These are phyloP conservation scores for roundworm (Caenorhabditis elegans) DNA, from an alignment of 1,140 invertebrate genomes.

Conservation along the genomic window DNA sequence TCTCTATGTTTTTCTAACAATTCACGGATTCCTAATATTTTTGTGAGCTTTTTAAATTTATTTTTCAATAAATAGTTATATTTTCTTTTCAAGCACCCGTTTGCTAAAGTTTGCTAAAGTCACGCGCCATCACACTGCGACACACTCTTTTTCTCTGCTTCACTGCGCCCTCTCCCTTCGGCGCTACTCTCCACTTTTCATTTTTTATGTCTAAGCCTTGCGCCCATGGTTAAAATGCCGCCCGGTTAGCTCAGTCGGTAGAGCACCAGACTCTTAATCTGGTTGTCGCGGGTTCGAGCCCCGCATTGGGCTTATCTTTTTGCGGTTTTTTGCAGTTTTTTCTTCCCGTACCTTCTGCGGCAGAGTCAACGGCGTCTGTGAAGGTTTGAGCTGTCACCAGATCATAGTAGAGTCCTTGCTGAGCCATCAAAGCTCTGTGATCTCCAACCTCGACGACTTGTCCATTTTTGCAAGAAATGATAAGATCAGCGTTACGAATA, in stretches of 20 bases:
- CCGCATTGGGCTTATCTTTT: constrained; percentile 60
- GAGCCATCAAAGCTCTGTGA: constrained; percentile 69
- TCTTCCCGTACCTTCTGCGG: not conserved
- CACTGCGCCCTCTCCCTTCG: too few species aligned
- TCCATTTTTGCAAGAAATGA: constrained; percentile 47
- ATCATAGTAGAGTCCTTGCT: constrained; percentile 67
- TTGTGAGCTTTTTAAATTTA: too few species aligned
- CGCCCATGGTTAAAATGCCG: too few species aligned
- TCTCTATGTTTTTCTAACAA: too few species aligned
- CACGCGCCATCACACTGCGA: too few species aligned
- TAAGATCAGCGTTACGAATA: constrained; percentile 75
- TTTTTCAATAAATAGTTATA: too few species aligned
- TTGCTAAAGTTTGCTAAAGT: too few species aligned
- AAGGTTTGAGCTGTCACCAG: constrained; percentile 71
- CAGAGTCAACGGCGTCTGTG: constrained; percentile 41
- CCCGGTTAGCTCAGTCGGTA: constrained; percentile 66
- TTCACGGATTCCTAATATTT: too few species aligned
- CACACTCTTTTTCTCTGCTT: too few species aligned
- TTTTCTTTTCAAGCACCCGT: too few species aligned
- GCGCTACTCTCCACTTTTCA: too few species aligned
- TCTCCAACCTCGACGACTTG: constrained; percentile 63
- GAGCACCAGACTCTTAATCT: constrained; percentile 67
- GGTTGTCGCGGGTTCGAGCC: constrained; percentile 65
- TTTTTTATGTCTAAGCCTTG: too few species aligned
- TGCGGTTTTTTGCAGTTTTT: not conserved